Evolutionary conservation across 2,888 invertebrate genomes (phyloP).

Genomic region (Pandemis cinnamomeana): DNA sequence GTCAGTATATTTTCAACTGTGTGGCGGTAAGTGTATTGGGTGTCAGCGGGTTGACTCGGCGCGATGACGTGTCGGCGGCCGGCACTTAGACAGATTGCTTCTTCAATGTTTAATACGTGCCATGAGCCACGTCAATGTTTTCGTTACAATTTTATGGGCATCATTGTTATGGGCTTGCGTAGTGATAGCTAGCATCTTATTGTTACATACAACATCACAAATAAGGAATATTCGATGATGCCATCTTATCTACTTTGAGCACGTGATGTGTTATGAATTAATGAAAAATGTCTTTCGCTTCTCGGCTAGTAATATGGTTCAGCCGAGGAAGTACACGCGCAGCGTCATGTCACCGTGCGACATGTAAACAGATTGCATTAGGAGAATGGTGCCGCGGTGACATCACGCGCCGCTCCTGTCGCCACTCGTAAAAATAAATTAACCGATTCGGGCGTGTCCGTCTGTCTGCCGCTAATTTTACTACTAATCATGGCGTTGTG

Average conservation of each 20-base stretch:
- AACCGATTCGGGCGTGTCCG: constrained; percentile 40
- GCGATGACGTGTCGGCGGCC: constrained; percentile 14
- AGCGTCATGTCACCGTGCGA: neutral
- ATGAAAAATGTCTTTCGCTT: neutral
- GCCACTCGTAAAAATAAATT: constrained; percentile 46
- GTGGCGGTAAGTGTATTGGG: constrained; percentile 32
- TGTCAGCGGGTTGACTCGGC: neutral
- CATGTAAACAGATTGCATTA: constrained; percentile 10
- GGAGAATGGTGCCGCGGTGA: constrained; percentile 18
- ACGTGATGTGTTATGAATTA: neutral
- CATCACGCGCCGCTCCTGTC: constrained; percentile 21
- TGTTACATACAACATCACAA: neutral
- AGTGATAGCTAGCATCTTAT: neutral
- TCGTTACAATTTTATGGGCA: neutral
- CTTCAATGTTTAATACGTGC: constrained; percentile 21
- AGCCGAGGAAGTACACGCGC: neutral
- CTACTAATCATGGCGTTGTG: constrained; percentile 45
- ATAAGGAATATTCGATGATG: too few species aligned
- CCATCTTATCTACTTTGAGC: too few species aligned
- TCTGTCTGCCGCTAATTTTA: constrained; percentile 46
- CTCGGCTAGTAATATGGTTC: neutral
- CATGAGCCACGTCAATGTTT: constrained; percentile 14
- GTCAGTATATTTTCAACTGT: constrained; percentile 8
- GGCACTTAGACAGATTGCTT: constrained; percentile 22
- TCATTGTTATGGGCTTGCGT: neutral